A percentile compares a stretch with the other conserved stretches of the same genome.
Evolutionary conservation across 2,797 vertebrate genomes (phyloP).

Genomic region (Nothura maculosa): DNA sequence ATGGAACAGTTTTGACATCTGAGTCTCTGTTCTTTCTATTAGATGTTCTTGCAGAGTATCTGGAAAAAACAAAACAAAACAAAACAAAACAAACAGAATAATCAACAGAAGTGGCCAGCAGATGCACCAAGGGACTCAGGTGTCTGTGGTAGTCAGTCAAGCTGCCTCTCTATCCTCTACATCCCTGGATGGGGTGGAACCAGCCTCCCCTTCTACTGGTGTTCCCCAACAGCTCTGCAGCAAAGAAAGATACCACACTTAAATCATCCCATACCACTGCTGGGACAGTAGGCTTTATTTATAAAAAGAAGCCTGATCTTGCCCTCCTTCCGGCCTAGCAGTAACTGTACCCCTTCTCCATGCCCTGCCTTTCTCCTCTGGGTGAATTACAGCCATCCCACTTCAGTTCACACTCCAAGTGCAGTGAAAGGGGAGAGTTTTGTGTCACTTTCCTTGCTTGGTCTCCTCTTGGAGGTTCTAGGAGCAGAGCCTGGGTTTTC

Average conservation of each 20-base stretch:
- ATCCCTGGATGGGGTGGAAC: neutral
- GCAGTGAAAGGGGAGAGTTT: rapidly evolving
- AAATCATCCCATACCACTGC: neutral
- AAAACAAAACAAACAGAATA: neutral
- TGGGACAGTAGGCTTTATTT: neutral
- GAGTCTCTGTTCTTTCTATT: too few species aligned
- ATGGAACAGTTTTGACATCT: too few species aligned
- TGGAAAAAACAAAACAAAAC: neutral
- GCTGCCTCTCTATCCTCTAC: neutral
- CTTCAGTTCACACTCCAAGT: neutral
- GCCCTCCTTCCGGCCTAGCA: rapidly evolving
- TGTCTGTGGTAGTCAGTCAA: neutral
- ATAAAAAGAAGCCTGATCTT: neutral
- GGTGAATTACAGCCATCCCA: neutral
- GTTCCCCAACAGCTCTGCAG: neutral
- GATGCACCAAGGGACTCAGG: neutral
- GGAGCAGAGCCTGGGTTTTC: neutral
- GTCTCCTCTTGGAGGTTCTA: neutral
- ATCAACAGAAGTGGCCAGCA: neutral
- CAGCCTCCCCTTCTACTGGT: neutral
- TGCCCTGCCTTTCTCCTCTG: neutral
- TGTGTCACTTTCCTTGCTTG: neutral
- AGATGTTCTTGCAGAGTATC: too few species aligned
- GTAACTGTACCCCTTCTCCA: neutral
- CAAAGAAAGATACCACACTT: neutral